Conservation (phyloP, 2,113 vertebrate species). For the Dascyllus trimaculatus region DNA sequence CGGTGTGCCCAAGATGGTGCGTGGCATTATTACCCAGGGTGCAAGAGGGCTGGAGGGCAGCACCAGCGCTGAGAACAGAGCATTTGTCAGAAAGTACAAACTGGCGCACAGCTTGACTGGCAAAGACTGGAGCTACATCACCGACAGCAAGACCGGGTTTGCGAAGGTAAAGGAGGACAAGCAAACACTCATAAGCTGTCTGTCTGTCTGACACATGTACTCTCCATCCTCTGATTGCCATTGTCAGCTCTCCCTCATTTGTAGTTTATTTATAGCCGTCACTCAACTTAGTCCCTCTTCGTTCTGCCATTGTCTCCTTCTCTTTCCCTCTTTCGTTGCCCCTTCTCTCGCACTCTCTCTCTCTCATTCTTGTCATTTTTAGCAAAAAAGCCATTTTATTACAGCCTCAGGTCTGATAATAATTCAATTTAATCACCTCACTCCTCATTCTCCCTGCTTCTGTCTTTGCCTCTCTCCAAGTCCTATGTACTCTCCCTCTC, state of each 20-base stretch:
- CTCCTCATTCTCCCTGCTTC: constrained; percentile 41
- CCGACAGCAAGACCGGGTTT: constrained; percentile 90
- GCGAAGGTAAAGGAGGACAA: constrained; percentile 88
- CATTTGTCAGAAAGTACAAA: constrained; percentile 96
- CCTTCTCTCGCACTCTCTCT: neutral
- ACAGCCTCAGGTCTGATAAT: constrained; percentile 62
- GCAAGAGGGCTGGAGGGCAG: constrained; percentile 94
- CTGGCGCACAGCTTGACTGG: constrained; percentile 94
- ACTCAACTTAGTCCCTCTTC: constrained; percentile 21
- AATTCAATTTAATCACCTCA: constrained; percentile 77
- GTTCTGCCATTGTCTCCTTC: constrained; percentile 5
- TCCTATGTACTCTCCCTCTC: constrained; percentile 34
- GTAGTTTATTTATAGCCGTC: constrained; percentile 60
- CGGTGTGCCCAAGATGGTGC: constrained; percentile 89
- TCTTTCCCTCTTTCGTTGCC: neutral
- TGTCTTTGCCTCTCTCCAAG: constrained; percentile 24
- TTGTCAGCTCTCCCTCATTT: constrained; percentile 53
- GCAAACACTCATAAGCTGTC: neutral
- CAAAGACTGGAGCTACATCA: constrained; percentile 93
- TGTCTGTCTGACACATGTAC: constrained; percentile 16
- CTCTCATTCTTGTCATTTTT: constrained; percentile 48
- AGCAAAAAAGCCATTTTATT: constrained; percentile 47
- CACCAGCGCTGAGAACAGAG: constrained; percentile 90
- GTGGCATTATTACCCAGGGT: constrained; percentile 95
- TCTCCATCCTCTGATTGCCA: constrained; percentile 18